Conservation (phyloP, 2,113 vertebrate genomes). For the Alexandromys fortis region DNA sequence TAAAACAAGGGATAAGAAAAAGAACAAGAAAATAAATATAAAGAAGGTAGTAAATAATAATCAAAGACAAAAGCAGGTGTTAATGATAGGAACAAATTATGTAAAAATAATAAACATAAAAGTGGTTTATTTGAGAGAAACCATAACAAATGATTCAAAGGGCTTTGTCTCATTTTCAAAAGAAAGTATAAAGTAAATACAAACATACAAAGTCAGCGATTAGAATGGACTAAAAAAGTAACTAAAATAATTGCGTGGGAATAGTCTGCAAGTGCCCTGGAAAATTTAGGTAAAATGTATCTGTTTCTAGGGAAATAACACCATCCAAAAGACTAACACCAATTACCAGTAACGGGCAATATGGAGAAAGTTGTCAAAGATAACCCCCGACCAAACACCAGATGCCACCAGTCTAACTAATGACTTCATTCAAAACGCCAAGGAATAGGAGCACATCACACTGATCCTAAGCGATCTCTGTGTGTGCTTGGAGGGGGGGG, state of each 20-base stretch:
- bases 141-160: neutral
- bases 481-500: neutral
- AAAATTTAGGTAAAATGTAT: slow-evolving; percentile 42
- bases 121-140: neutral
- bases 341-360: slow-evolving; percentile 27
- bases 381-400: slow-evolving; percentile 30
- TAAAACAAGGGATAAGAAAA: slow-evolving; percentile 42
- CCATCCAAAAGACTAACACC: neutral
- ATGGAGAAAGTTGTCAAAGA: slow-evolving; percentile 50
- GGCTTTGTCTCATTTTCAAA: neutral
- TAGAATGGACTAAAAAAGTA: slow-evolving; percentile 53
- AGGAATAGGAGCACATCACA: slow-evolving; percentile 10
- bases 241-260: slow-evolving; percentile 3
- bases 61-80: neutral
- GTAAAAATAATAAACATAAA: neutral
- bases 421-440: slow-evolving; percentile 7
- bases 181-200: neutral
- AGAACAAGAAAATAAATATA: slow-evolving; percentile 27
- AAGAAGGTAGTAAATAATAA: neutral
- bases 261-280: neutral
- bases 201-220: neutral
- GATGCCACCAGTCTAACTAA: neutral
- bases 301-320: neutral
- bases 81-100: slow-evolving; percentile 38
- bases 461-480: neutral